Evolutionary conservation across 2,888 invertebrate species (phyloP), one percentile per base, ranked within the genome.

Genomic region (Brachypalpus laphriformis): DNA sequence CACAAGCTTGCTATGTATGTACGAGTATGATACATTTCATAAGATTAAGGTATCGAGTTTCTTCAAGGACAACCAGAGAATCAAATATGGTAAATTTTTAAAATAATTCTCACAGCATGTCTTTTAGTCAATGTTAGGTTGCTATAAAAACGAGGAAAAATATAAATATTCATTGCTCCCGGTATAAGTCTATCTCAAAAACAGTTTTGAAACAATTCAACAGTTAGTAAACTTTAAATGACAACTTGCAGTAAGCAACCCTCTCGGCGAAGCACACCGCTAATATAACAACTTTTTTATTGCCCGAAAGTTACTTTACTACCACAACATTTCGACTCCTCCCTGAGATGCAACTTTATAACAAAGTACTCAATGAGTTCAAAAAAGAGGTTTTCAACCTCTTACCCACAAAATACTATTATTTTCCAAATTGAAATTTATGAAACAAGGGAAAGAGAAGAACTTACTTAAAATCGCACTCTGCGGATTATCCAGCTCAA

Each of bases 231-330:
- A 81, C 20, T 74, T 70, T 20, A 18, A 65, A 49, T 28, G 28
- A 40, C 18, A 63, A 57, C 34, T 49, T 11, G 0, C 14, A 54
- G 16, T 31, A 22, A 9, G 37, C 22, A 49, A 14, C 2, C n/a
- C 47, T 2, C 34, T 25, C 14, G 34, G 6, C 22, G 1, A 56
- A 45, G 18, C 11, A 25, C 49, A 57, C 45, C 49, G 31, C n/a
- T 72, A 37, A 47, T 49, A 7, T 54, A 65, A 65, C 22, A 65
- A 66, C 57, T 51, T 74, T 72, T 78, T 80, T 72, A 65, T 25
- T 28, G 59, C 14, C 31, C 34, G 34, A 63, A 25, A 22, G 31
- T 57, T 54, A 49, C 40, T 49, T 56, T 65, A 31, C 74, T 42
- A 1, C 16, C 34, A 34, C 14, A 56, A 28, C 1, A 49, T n/a